Conservation (phyloP, 2,113 vertebrate genomes). For the Brachypodius melanocephalos region DNA sequence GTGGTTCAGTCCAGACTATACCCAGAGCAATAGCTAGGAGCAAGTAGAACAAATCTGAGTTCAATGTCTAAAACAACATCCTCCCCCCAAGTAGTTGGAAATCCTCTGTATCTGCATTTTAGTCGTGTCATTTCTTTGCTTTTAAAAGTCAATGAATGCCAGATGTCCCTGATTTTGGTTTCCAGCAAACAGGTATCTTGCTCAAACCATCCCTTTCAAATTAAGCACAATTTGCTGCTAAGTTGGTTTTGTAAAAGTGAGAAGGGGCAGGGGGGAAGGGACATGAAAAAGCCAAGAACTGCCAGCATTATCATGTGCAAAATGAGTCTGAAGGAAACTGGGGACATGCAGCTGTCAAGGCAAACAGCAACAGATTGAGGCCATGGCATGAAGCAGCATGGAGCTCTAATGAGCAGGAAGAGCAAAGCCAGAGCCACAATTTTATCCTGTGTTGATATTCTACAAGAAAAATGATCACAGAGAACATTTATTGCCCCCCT, state of each 20-base stretch:
- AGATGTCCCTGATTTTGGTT: conserved; percentile 21
- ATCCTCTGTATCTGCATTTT: conserved; percentile 29
- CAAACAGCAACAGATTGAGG: conserved; percentile 53
- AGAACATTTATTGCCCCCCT: conserved; percentile 39
- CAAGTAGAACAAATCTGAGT: not conserved
- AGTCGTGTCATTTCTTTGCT: conserved; percentile 35
- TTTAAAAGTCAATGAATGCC: conserved; percentile 54
- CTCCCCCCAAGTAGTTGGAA: not conserved
- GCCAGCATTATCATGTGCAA: not conserved
- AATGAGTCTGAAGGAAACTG: conserved; percentile 24
- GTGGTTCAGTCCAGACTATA: not conserved
- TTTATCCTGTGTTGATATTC: conserved; percentile 58
- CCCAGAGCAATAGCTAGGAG: not conserved
- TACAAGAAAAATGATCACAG: conserved; percentile 59
- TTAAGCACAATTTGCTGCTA: conserved; percentile 12
- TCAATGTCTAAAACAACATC: conserved; percentile 26
- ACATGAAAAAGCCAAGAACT: not conserved
- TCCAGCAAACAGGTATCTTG: conserved; percentile 46
- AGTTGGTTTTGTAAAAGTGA: conserved; percentile 7
- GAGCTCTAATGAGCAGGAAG: conserved; percentile 36
- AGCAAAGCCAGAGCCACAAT: conserved; percentile 52
- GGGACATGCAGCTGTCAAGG: conserved; percentile 43
- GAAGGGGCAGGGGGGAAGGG: not conserved
- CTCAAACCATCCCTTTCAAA: conserved; percentile 6
- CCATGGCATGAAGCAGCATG: conserved; percentile 30